A percentile compares a stretch with the other conserved stretches of the same genome.
Conservation (phyloP, 2,797 vertebrate genomes). For the Neopelma chrysocephalum region DNA sequence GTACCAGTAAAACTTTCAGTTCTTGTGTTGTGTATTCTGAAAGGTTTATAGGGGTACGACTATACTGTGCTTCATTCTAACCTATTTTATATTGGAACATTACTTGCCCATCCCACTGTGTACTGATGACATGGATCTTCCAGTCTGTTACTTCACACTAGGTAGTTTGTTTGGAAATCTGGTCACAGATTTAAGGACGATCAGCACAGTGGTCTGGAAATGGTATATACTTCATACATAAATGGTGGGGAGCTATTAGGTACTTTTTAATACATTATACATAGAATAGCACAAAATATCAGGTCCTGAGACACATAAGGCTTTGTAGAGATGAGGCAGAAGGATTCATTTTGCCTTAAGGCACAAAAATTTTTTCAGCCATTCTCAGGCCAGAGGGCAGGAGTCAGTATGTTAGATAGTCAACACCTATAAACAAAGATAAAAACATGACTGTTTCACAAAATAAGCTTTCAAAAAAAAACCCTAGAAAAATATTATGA, state of each 20-base stretch:
- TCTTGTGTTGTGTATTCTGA: neutral
- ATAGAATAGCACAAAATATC: neutral
- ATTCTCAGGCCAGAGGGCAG: neutral
- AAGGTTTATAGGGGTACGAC: rapidly evolving
- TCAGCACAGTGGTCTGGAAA: neutral
- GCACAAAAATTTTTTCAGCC: neutral
- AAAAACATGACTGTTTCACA: neutral
- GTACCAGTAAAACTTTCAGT: neutral
- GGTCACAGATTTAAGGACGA: neutral
- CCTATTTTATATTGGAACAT: neutral
- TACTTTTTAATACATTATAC: neutral
- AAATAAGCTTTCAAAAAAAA: neutral
- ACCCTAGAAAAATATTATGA: neutral
- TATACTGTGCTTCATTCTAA: neutral
- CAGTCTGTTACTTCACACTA: neutral
- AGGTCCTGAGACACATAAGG: neutral
- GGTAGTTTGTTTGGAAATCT: neutral
- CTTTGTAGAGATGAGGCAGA: neutral
- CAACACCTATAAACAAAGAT: neutral
- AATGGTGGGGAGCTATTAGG: neutral
- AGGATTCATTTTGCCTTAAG: neutral
- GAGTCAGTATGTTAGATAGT: neutral
- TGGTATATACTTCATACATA: too few species aligned
- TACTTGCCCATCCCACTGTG: neutral
- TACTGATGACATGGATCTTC: neutral